Base-by-base conservation (phyloP, 2,113 vertebrate species). In the Quiscalus mexicanus region DNA sequence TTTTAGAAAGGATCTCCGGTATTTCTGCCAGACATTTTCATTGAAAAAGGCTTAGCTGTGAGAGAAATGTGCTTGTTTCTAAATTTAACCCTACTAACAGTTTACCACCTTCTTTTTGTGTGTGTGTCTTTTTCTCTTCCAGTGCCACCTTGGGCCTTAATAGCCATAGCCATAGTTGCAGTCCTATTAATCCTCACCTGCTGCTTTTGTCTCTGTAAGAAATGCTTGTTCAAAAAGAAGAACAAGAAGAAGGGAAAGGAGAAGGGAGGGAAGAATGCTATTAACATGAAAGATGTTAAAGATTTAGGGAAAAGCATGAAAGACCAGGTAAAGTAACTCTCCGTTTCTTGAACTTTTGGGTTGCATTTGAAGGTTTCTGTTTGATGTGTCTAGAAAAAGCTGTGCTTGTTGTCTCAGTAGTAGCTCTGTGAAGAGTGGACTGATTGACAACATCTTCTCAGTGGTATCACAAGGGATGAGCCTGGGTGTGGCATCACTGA, bases 191-290 rank as follows among this genome's bases (percentile, higher is more conserved):
- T 99, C 94, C 97, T 99, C 93, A 99, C 99, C 74, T 99, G 99
- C 98, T 99, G 99, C 98, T 99, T 99, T 98, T 99, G 99, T 97
- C 93, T 99, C 97, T 99, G 99, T 98, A 99, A 99, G 99, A 99
- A 99, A 98, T 99, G 99, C 97, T 99, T 99, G 95, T 99, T 99
- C 98, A 99, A 99, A 98, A 99, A 99, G 99, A 99, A 99, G 98
- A 99, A 99, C 98, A 99, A 99, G 98, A 99, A 99, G 99, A 99
- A 99, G 99, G 99, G 99, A 88, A 99, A 99, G 96, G 99, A 99
- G 97, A 99, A 99, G 98, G 99, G 98, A 93, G 98, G 99, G 82
- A 99, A 99, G 97, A 99, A 99, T 87, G 99, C 99, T 97, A 99
- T 99, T 96, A 99, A 99, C 98, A 99, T 99, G 99, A 99, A 98